Percentiles rank a stretch among this genome's conserved stretches.
These are phyloP conservation scores for Aspidapion aeneum DNA, from an alignment of 2,888 invertebrate genomes.

Conservation along the genomic window DNA sequence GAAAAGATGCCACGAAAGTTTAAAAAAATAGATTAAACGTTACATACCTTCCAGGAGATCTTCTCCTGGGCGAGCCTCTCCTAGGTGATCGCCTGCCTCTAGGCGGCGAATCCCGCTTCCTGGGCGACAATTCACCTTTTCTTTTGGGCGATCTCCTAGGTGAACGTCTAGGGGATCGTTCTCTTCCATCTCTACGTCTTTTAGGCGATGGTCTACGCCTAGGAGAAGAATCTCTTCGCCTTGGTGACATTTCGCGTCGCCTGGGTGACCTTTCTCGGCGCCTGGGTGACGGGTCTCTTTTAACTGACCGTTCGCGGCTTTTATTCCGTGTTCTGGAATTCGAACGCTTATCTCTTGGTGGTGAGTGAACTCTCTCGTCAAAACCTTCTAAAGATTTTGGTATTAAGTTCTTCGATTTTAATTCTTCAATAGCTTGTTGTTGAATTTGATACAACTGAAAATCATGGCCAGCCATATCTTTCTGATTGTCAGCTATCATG, in stretches of 20 bases:
- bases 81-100: conserved; percentile 17
- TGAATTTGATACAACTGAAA: not conserved
- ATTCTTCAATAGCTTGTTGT: not conserved
- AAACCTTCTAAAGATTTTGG: not conserved
- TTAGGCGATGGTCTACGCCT: conserved; percentile 3
- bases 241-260: conserved; percentile 7
- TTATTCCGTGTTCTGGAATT: conserved; percentile 6
- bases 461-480: not conserved
- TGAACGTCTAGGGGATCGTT: conserved; percentile 14
- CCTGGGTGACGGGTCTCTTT: conserved; percentile 14
- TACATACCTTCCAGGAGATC: not conserved
- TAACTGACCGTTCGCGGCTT: conserved; percentile 17
- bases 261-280: conserved; percentile 15
- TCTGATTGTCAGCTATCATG: conserved; percentile 24
- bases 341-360: not conserved
- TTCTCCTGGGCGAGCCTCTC: conserved; percentile 6
- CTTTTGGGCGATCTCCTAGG: conserved; percentile 19
- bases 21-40: no score
- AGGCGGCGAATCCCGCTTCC: conserved; percentile 16
- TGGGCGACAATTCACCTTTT: conserved; percentile 13
- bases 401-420: no score
- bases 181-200: not conserved
- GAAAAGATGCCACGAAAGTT: no score
- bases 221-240: conserved; percentile 11
- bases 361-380: not conserved